Evolutionary conservation across 2,797 vertebrate genomes (phyloP).

Genomic region (Parambassis ranga): DNA sequence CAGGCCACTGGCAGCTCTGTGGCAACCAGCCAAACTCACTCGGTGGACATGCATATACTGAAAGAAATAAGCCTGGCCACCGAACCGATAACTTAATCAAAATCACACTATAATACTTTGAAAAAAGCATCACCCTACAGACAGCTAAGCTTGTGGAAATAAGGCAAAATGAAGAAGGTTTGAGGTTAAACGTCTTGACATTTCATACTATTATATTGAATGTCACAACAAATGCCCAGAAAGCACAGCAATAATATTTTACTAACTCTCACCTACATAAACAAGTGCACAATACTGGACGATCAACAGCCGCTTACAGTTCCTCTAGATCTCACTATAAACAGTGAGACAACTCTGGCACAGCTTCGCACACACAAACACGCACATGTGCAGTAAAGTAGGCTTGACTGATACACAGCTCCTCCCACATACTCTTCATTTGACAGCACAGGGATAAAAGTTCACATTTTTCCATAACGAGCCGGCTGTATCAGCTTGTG

Average conservation of each 20-base stretch:
- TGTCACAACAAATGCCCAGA: too few species aligned
- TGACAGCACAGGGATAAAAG: constrained; percentile 60
- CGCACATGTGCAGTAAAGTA: constrained; percentile 11
- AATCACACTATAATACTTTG: background rate
- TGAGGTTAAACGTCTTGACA: background rate
- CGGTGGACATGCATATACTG: background rate
- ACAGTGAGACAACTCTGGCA: constrained; percentile 32
- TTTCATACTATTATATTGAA: background rate
- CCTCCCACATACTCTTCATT: constrained; percentile 52
- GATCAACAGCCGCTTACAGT: constrained; percentile 2
- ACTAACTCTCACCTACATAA: constrained; percentile 6
- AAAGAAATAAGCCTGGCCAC: background rate
- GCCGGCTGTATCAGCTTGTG: constrained; percentile 44
- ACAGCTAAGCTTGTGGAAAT: too few species aligned
- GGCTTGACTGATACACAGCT: constrained; percentile 36
- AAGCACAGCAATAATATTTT: constrained; percentile 8
- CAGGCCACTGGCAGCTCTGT: constrained; percentile 28
- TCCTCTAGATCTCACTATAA: constrained; percentile 21
- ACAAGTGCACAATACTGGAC: constrained; percentile 12
- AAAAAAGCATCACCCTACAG: too few species aligned
- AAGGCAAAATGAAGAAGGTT: background rate
- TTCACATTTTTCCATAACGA: constrained; percentile 72
- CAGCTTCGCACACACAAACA: background rate
- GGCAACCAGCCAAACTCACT: constrained; percentile 17
- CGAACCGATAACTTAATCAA: background rate